Percentiles rank a stretch among this genome's conserved stretches.
Conservation (phyloP, 2,888 invertebrate genomes). For the Brachyopa scutellaris region DNA sequence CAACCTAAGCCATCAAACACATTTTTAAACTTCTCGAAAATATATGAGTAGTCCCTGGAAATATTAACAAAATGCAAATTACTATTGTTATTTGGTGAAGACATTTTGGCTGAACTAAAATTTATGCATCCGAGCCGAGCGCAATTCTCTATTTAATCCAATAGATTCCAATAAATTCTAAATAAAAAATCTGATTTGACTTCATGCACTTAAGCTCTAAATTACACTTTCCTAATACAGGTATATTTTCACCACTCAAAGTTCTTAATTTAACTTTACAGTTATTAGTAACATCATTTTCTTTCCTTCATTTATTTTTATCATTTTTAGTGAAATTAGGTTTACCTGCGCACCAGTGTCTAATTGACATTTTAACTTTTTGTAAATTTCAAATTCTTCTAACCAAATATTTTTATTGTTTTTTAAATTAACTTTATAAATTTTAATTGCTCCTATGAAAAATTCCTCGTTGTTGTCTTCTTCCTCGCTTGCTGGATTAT, state of each 20-base stretch:
- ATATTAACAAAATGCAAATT: not conserved
- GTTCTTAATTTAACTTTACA: conserved; percentile 5
- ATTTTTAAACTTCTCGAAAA: not conserved
- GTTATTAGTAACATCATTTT: not conserved
- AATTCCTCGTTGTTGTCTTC: too few species aligned
- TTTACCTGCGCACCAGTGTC: conserved; percentile 11
- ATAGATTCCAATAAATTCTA: conserved; percentile 1
- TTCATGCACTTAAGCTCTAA: conserved; percentile 16
- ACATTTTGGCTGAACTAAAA: not conserved
- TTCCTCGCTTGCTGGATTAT: not conserved
- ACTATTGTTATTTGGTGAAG: not conserved
- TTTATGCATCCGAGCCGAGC: not conserved
- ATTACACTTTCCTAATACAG: conserved; percentile 12
- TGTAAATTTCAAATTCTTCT: not conserved
- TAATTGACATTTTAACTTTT: conserved; percentile 1
- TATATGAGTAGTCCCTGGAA: not conserved
- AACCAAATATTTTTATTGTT: conserved; percentile 1
- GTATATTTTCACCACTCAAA: not conserved
- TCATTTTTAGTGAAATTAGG: not conserved
- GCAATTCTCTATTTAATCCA: not conserved
- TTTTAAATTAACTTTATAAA: too few species aligned
- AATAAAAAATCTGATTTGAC: not conserved
- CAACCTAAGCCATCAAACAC: conserved; percentile 12
- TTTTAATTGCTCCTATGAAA: too few species aligned
- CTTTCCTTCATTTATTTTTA: not conserved